These are phyloP conservation scores for Empis livida DNA, from an alignment of 2,888 invertebrate species.

Conservation along the genomic window DNA sequence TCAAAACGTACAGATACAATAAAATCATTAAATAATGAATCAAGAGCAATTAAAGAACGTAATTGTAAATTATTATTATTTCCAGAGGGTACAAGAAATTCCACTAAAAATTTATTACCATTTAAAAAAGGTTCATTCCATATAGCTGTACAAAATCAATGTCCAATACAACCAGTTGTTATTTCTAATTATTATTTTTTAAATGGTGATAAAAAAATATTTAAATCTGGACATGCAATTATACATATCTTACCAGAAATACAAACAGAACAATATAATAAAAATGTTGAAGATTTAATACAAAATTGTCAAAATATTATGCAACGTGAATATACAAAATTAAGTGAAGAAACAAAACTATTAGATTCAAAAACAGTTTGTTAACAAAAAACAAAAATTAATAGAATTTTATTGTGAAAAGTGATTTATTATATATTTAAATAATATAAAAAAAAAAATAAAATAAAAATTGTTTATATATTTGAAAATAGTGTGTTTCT, in stretches of 20 bases:
- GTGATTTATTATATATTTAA: too few species aligned
- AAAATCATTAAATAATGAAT: constrained; percentile 58
- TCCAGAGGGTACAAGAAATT: constrained; percentile 84
- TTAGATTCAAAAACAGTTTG: constrained; percentile 5
- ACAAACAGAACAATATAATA: constrained; percentile 47
- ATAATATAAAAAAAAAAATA: too few species aligned
- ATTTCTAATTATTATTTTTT: constrained; percentile 72
- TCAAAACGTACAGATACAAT: constrained; percentile 57
- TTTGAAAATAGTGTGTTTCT: too few species aligned
- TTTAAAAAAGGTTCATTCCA: constrained; percentile 97
- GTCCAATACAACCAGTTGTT: constrained; percentile 81
- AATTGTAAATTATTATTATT: constrained; percentile 73
- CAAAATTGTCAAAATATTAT: constrained; percentile 52
- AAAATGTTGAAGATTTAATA: constrained; percentile 49
- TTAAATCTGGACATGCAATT: constrained; percentile 56
- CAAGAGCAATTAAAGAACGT: constrained; percentile 48
- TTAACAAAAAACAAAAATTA: not conserved
- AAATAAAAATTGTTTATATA: too few species aligned
- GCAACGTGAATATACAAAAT: constrained; percentile 47
- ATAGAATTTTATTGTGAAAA: not conserved
- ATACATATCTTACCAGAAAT: constrained; percentile 63
- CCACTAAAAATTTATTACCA: constrained; percentile 62
- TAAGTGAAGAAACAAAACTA: constrained; percentile 34
- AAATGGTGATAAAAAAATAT: constrained; percentile 45
- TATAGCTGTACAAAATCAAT: constrained; percentile 69